Percentiles rank a stretch among this genome's conserved stretches.
Conservation (phyloP, 2,888 invertebrate species). For the Cryptocephalus primarius region DNA sequence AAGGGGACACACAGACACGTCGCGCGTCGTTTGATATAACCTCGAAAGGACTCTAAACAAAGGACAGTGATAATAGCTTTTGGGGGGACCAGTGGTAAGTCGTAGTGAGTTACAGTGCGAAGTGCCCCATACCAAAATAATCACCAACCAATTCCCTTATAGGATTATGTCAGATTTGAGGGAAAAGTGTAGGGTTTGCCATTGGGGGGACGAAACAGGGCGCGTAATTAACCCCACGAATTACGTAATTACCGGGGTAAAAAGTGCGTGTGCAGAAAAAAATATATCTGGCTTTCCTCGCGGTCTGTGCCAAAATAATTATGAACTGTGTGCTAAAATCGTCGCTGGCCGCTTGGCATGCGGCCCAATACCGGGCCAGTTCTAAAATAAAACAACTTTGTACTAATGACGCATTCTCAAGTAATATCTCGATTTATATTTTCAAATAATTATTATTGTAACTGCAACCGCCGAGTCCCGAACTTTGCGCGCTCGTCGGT, state of each 20-base stretch:
- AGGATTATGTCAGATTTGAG: too few relatives aligned
- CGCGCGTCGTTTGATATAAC: conserved; percentile 9
- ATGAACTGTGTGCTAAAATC: conserved; percentile 52
- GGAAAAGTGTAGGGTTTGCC: too few relatives aligned
- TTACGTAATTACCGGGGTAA: too few relatives aligned
- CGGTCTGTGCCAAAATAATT: conserved; percentile 59
- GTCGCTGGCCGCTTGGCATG: conserved; percentile 36
- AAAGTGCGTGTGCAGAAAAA: too few relatives aligned
- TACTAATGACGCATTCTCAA: conserved; percentile 27
- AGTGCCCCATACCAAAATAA: conserved; percentile 11
- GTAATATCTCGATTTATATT: conserved; percentile 17
- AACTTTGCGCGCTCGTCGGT: conserved; percentile 12
- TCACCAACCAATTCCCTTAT: not conserved
- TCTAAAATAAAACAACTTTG: conserved; percentile 29
- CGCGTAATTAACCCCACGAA: too few relatives aligned
- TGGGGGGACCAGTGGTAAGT: conserved; percentile 27
- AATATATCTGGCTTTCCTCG: too few relatives aligned
- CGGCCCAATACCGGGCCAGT: conserved; percentile 41
- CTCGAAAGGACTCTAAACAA: conserved; percentile 1
- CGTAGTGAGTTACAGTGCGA: conserved; percentile 19
- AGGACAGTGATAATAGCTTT: too few relatives aligned
- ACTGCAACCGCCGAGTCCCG: conserved; percentile 9
- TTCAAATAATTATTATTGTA: conserved; percentile 14
- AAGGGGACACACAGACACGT: conserved; percentile 12
- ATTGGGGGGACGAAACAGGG: too few relatives aligned